Evolutionary conservation across 2,888 invertebrate species (phyloP), one percentile per base, ranked within the genome.

Genomic region (Trichopoda pennipes): DNA sequence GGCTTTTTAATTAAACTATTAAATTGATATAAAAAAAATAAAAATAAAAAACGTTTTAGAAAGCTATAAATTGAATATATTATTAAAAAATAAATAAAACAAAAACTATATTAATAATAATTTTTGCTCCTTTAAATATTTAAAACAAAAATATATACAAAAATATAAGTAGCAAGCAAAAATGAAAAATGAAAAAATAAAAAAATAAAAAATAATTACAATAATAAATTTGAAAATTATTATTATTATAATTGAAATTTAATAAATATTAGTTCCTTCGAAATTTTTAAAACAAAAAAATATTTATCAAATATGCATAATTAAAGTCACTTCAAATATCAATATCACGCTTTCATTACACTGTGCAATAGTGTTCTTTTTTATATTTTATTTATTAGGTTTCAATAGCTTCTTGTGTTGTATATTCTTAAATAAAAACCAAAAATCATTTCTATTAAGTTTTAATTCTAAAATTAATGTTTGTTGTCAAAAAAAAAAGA

Each of bases 221-320:
- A 68, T n/a, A n/a, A 60, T 9, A n/a, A 42, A 60, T 68, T 70
- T 51, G 38, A 58, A 66, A 66, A 58, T 66, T 66, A 66, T 66
- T 66, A 58, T n/a, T 49, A 75, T 58, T 66, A 58, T n/a, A 42
- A 75, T 58, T 66, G 32, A 63, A 56, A 63, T 63, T 61, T 55
- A 77, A 70, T 56, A 68, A 49, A 56, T 63, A 63, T 77, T 77
- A 70, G 77, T 77, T 77, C 77, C 77, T 77, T 77, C 61, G n/a
- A 70, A 56, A 44, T 55, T 42, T 44, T 19, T 17, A 49, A 68
- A 68, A 23, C 12, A n/a, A 6, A 6, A 28, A 12, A 68, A 53
- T 19, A 35, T 32, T 35, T 47, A 58, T 19, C 14, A 58, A 69
- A 44, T n/a, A n/a, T n/a, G n/a, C n/a, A n/a, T 60, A 51, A 55